Evolutionary conservation across 2,113 vertebrate genomes (phyloP).

Genomic region (Hymenochirus boettgeri): DNA sequence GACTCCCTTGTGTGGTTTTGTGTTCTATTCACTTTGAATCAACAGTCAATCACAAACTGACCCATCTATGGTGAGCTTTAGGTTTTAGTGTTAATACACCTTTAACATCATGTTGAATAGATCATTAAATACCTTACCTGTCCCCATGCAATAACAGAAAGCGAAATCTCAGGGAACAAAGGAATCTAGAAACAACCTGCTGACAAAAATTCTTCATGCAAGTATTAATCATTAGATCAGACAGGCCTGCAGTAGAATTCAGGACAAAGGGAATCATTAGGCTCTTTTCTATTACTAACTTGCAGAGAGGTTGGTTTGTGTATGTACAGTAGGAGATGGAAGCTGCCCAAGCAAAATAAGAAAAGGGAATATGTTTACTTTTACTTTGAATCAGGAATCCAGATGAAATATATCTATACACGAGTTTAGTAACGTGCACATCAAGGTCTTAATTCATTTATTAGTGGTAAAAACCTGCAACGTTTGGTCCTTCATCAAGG

Average conservation of each 20-base stretch:
- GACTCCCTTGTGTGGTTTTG: no score
- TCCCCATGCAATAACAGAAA: no score
- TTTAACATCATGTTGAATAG: no score
- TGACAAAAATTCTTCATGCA: slow-evolving; percentile 28
- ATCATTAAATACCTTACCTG: no score
- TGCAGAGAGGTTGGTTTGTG: slow-evolving; percentile 3
- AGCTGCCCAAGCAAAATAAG: slow-evolving; percentile 11
- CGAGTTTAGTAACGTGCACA: no score
- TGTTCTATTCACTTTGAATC: no score
- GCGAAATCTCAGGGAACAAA: slow-evolving; percentile 17
- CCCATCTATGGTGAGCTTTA: no score
- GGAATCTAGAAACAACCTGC: slow-evolving; percentile 11
- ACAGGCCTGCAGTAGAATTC: slow-evolving; percentile 27
- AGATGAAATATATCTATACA: slow-evolving; percentile 7
- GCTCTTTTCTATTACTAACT: slow-evolving; percentile 31
- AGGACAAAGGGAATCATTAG: slow-evolving; percentile 26
- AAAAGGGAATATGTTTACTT: not conserved
- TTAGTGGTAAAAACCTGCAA: no score
- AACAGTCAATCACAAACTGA: no score
- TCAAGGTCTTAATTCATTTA: no score
- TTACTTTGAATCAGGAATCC: slow-evolving; percentile 15
- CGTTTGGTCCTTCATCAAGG: no score
- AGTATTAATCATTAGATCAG: slow-evolving; percentile 31
- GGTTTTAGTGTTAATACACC: no score
- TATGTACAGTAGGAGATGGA: slow-evolving; percentile 17